These are phyloP conservation scores for Spea hammondii DNA, from an alignment of 2,797 vertebrate species.

Conservation along the genomic window DNA sequence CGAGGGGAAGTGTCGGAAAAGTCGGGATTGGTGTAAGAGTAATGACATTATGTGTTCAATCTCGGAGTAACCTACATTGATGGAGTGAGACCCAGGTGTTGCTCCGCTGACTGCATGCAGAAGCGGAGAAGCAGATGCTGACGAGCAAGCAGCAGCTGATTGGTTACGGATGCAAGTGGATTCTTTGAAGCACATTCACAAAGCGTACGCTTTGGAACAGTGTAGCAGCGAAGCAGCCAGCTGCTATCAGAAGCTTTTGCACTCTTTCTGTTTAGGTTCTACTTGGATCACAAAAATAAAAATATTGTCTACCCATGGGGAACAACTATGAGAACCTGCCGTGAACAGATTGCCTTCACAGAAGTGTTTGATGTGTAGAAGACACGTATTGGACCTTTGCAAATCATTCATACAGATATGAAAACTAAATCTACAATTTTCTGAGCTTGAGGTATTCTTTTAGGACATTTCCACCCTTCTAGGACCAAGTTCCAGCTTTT, in stretches of 20 bases:
- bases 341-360: background rate
- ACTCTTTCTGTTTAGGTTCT: conserved; percentile 2
- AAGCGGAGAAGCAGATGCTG: conserved; percentile 19
- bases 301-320: background rate
- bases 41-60: conserved; percentile 38
- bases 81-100: conserved; percentile 29
- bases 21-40: conserved; percentile 32
- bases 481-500: background rate
- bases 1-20: conserved; percentile 31
- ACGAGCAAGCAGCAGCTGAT: conserved; percentile 48
- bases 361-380: background rate
- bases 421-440: background rate
- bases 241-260: conserved; percentile 11
- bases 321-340: conserved; percentile 26
- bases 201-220: conserved; percentile 43
- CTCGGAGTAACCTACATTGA: background rate
- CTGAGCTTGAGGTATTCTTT: background rate
- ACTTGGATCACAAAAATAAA: background rate
- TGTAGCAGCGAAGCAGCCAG: conserved; percentile 38
- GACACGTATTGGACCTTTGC: background rate
- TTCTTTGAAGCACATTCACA: conserved; percentile 49
- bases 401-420: background rate
- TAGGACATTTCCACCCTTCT: background rate
- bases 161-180: conserved; percentile 54
- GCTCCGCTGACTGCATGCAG: conserved; percentile 18